A percentile compares a stretch with the other conserved stretches of the same genome.
Evolutionary conservation across 1,140 invertebrate genomes (phyloP).

Genomic region (Sarcophaga peregrina): DNA sequence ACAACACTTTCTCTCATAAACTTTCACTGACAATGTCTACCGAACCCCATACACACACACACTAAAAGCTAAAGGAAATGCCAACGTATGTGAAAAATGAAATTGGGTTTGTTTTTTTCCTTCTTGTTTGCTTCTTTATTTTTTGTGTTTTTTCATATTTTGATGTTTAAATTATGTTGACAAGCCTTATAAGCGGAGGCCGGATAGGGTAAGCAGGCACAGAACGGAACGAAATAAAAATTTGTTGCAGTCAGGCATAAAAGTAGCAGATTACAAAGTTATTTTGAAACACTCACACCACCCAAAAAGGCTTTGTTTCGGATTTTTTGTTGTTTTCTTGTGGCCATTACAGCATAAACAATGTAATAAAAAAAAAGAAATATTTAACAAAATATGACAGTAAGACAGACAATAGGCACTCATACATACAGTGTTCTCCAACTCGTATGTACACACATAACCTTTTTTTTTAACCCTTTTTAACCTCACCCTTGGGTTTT

Average conservation of each 20-base stretch:
- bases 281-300: conserved; percentile 22
- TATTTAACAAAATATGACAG: neutral
- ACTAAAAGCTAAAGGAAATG: neutral
- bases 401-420: neutral
- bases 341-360: conserved; percentile 14
- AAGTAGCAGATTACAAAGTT: conserved; percentile 18
- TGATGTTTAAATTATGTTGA: conserved; percentile 61
- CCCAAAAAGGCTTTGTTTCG: conserved; percentile 6
- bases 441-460: neutral
- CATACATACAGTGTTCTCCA: too few relatives aligned
- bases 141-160: conserved; percentile 43
- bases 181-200: conserved; percentile 48
- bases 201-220: neutral
- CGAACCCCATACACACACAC: neutral
- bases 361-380: neutral
- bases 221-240: conserved; percentile 13
- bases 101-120: neutral
- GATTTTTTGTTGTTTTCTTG: conserved; percentile 42
- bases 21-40: neutral
- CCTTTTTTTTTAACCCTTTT: neutral
- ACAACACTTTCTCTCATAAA: neutral
- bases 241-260: conserved; percentile 32
- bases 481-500: neutral
- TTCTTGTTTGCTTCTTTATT: too few relatives aligned
- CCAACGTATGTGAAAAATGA: neutral